A percentile compares a stretch with the other conserved stretches of the same genome.
phyloP scores from a whole-genome alignment of 2,888 invertebrate genomes.

The Hyppa rectilinea region DNA sequence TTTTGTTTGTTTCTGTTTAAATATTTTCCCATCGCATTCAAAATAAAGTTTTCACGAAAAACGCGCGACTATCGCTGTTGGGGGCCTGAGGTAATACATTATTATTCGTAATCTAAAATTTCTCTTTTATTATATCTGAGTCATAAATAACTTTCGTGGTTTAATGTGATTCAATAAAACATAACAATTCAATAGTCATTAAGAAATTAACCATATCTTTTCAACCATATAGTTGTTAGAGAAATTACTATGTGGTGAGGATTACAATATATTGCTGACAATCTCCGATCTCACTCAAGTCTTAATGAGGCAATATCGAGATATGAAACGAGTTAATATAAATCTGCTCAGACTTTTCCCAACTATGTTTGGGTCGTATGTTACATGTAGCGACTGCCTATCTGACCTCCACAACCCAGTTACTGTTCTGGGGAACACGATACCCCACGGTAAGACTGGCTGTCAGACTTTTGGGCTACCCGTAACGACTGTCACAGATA shows the following conservation, averaged over 20 bases:
- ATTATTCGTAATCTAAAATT: neutral
- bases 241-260: slow-evolving; percentile 20
- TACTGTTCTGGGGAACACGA: too few relatives aligned
- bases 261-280: neutral
- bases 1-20: too few relatives aligned
- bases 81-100: too few relatives aligned
- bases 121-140: slow-evolving; percentile 15
- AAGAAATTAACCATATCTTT: neutral
- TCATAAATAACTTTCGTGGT: slow-evolving; percentile 25
- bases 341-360: neutral
- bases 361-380: neutral
- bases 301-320: neutral
- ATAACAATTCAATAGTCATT: neutral
- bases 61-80: too few relatives aligned
- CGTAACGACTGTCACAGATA: too few relatives aligned
- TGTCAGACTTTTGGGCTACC: neutral
- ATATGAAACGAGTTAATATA: neutral
- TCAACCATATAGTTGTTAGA: neutral
- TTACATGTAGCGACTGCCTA: neutral
- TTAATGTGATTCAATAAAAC: slow-evolving; percentile 29
- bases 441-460: neutral
- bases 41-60: too few relatives aligned
- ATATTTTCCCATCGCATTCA: too few relatives aligned
- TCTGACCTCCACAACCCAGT: neutral
- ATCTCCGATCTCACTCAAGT: neutral